phyloP scores from a whole-genome alignment of 2,113 vertebrate species.

The Amphilophus citrinellus region DNA sequence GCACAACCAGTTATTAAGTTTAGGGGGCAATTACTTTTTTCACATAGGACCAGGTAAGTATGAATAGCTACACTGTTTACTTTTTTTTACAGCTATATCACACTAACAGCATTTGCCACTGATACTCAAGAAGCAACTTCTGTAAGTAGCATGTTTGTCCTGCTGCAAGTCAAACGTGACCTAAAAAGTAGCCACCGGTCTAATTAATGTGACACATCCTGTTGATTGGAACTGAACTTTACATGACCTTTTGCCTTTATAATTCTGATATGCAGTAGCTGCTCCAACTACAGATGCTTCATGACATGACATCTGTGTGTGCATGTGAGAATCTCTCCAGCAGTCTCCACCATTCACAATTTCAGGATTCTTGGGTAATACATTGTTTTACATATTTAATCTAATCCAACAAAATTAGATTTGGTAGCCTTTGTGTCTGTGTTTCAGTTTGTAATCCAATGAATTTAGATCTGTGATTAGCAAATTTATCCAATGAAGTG shows the following conservation, averaged over 20 bases:
- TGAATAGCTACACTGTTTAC: no score
- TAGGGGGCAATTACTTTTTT: no score
- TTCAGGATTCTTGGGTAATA: neutral
- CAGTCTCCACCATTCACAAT: neutral
- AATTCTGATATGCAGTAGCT: neutral
- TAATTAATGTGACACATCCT: neutral
- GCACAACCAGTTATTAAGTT: no score
- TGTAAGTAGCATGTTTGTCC: neutral
- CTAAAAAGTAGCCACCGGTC: neutral
- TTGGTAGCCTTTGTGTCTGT: neutral
- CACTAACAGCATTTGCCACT: neutral
- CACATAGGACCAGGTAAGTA: no score
- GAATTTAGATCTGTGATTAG: neutral
- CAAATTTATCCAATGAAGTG: neutral
- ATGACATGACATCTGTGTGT: neutral
- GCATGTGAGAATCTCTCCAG: neutral
- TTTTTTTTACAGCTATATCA: neutral
- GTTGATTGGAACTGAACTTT: neutral
- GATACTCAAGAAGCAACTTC: neutral
- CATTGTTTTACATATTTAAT: neutral
- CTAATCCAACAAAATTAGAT: neutral
- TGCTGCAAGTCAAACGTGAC: neutral
- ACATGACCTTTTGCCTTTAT: neutral
- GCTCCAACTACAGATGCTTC: neutral
- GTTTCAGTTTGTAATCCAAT: neutral